Conservation (phyloP, 2,797 vertebrate genomes). For the Anguilla marmorata region DNA sequence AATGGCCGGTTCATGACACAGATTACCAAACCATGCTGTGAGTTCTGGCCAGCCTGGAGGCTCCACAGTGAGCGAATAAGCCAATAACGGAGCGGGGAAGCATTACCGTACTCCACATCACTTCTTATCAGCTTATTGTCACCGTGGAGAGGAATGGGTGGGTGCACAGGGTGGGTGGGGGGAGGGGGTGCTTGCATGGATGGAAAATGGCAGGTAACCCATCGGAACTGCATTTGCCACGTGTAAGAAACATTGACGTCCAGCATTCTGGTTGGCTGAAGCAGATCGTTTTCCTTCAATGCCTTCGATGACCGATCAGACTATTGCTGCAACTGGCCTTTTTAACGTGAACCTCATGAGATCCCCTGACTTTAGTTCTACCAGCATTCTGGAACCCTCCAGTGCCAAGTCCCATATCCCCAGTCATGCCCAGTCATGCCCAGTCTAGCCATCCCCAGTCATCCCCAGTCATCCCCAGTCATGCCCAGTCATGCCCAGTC, state of each 20-base stretch:
- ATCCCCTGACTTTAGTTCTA: not conserved
- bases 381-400: not conserved
- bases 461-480: no score
- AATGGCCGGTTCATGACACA: conserved; percentile 47
- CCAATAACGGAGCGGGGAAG: conserved; percentile 63
- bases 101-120: conserved; percentile 37
- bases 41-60: conserved; percentile 57
- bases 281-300: not conserved
- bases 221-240: conserved; percentile 54
- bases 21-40: conserved; percentile 64
- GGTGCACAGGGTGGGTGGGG: conserved; percentile 73
- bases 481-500: no score
- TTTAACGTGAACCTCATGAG: not conserved
- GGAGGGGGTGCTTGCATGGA: conserved; percentile 72
- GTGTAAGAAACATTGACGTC: conserved; percentile 21
- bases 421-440: not conserved
- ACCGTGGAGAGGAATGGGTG: conserved; percentile 67
- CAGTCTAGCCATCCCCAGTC: no score
- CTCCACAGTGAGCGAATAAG: conserved; percentile 61
- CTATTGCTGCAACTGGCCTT: conserved; percentile 43
- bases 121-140: conserved; percentile 25
- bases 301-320: not conserved
- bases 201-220: conserved; percentile 67
- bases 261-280: not conserved
- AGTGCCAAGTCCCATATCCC: not conserved